phyloP scores from a whole-genome alignment of 2,888 invertebrate species.

The Synergus itoensis region DNA sequence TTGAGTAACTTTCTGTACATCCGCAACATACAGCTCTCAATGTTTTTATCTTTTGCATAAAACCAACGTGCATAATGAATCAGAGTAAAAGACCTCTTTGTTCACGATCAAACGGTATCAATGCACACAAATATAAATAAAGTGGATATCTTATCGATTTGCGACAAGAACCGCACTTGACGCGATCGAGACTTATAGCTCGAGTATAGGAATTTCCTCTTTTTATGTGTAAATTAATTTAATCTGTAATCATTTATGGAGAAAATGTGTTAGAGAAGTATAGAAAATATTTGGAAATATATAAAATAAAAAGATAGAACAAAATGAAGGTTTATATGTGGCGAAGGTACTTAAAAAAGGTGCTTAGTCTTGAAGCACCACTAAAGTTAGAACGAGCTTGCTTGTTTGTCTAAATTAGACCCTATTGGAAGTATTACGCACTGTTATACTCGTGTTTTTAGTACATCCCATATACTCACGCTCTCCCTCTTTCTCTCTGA shows the following conservation, averaged over 20 bases:
- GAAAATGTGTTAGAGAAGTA: not conserved
- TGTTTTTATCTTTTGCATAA: constrained; percentile 41
- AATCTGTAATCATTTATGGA: not conserved
- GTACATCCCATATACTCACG: not conserved
- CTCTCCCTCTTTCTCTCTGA: constrained; percentile 26
- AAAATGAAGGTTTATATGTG: not conserved
- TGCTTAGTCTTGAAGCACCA: constrained; percentile 1
- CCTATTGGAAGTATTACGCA: not conserved
- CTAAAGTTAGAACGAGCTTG: constrained; percentile 11
- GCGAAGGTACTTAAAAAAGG: not conserved
- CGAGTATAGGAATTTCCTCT: not conserved
- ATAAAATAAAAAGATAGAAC: not conserved
- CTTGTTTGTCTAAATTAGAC: constrained; percentile 2
- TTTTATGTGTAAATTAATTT: not conserved
- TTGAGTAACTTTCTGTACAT: constrained; percentile 30
- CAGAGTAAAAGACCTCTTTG: constrained; percentile 47
- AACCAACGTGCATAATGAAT: constrained; percentile 7
- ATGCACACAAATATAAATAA: constrained; percentile 14
- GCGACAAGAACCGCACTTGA: constrained; percentile 6
- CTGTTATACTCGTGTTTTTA: not conserved
- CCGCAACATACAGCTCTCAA: constrained; percentile 12
- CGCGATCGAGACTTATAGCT: not conserved
- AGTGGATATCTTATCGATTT: constrained; percentile 10
- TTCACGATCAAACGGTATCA: constrained; percentile 14
- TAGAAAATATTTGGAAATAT: not conserved